Conservation (phyloP, 1,140 invertebrate genomes). For the Drosophila pseudoobscura region DNA sequence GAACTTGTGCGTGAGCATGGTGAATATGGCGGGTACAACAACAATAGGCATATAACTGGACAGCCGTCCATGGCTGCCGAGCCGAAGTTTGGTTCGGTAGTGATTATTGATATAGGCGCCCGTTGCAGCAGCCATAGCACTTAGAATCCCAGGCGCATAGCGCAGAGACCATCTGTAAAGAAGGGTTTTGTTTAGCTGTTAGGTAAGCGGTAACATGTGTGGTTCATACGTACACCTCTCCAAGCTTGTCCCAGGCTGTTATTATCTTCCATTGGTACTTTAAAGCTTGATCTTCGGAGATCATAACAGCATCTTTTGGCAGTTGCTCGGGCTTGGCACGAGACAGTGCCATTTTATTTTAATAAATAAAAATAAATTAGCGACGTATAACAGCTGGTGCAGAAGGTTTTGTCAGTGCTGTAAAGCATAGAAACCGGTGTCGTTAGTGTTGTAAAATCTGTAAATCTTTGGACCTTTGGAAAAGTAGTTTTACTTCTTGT, state of each 20-base stretch:
- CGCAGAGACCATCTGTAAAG: slow-evolving; percentile 79
- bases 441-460: slow-evolving; percentile 14
- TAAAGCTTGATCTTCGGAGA: slow-evolving; percentile 83
- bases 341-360: slow-evolving; percentile 58
- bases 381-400: slow-evolving; percentile 35
- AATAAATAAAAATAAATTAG: slow-evolving; percentile 21
- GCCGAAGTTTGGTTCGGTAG: slow-evolving; percentile 77
- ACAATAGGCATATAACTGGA: slow-evolving; percentile 83
- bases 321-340: slow-evolving; percentile 47
- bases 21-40: slow-evolving; percentile 81
- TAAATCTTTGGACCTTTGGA: background rate
- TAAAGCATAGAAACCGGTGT: slow-evolving; percentile 12
- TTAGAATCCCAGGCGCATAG: slow-evolving; percentile 75
- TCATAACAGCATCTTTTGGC: slow-evolving; percentile 83
- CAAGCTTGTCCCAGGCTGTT: slow-evolving; percentile 79
- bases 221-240: slow-evolving; percentile 80
- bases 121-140: slow-evolving; percentile 61
- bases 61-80: slow-evolving; percentile 77
- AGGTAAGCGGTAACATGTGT: slow-evolving; percentile 41
- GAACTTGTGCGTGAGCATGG: slow-evolving; percentile 81
- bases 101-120: slow-evolving; percentile 84
- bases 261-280: slow-evolving; percentile 83
- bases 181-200: slow-evolving; percentile 29
- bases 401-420: slow-evolving; percentile 8
- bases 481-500: background rate